Evolutionary conservation across 2,797 vertebrate species (phyloP).

Genomic region (Sebastes alutus): DNA sequence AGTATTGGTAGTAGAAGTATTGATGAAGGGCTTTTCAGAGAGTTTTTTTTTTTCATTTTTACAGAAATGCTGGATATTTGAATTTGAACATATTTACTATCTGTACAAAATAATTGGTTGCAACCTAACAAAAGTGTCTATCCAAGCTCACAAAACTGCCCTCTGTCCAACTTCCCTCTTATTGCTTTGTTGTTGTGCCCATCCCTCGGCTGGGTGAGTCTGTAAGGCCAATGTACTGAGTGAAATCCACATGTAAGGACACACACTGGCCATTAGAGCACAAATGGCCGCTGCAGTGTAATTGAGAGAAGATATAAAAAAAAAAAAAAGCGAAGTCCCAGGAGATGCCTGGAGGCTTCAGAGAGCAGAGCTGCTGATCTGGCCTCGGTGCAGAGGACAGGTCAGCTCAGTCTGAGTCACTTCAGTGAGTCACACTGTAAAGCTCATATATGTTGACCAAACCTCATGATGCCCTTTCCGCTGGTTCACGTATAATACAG

Average conservation of each 20-base stretch:
- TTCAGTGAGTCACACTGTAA: conserved; percentile 22
- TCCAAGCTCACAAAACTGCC: background rate
- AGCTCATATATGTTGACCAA: conserved; percentile 7
- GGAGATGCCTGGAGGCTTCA: conserved; percentile 5
- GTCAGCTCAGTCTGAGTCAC: conserved; percentile 33
- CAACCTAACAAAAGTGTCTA: background rate
- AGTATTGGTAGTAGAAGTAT: too few species aligned
- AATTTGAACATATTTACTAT: background rate
- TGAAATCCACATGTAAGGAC: background rate
- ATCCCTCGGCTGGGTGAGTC: conserved; percentile 2
- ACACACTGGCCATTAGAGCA: conserved; percentile 5
- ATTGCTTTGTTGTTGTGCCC: background rate
- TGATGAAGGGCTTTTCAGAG: background rate
- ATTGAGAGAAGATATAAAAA: conserved; percentile 11
- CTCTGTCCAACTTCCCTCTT: background rate
- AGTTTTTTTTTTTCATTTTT: background rate
- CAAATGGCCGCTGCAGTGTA: background rate
- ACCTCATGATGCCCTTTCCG: conserved; percentile 4
- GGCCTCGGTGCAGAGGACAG: conserved; percentile 4
- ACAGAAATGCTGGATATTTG: background rate
- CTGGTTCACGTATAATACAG: conserved; percentile 4
- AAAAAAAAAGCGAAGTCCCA: background rate
- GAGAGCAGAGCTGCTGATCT: background rate
- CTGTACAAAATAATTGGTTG: background rate
- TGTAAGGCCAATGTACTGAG: background rate